Conservation (phyloP, 2,888 invertebrate genomes). For the Periphyllus acericola region DNA sequence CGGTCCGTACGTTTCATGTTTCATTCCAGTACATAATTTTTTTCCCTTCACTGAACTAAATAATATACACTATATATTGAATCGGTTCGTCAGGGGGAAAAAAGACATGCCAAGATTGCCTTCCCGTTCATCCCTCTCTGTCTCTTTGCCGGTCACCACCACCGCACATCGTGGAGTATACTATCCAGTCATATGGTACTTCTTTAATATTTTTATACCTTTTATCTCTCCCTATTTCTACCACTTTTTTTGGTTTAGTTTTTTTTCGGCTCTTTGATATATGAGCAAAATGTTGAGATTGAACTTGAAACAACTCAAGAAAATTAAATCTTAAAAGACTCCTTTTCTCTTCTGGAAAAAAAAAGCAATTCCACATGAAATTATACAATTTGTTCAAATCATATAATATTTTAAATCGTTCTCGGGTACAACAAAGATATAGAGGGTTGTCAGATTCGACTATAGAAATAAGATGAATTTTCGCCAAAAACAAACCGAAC, state of each 20-base stretch:
- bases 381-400: neutral
- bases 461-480: neutral
- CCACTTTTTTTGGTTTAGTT: neutral
- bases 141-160: neutral
- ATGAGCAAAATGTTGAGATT: neutral
- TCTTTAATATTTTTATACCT: constrained; percentile 46
- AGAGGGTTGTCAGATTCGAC: neutral
- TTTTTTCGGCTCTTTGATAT: constrained; percentile 3
- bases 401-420: constrained; percentile 1
- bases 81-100: constrained; percentile 16
- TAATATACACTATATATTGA: constrained; percentile 43
- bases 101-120: constrained; percentile 41
- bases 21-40: constrained; percentile 58
- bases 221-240: constrained; percentile 1
- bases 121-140: neutral
- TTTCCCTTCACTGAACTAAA: constrained; percentile 47
- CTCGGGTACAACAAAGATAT: neutral
- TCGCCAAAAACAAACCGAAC: neutral
- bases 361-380: neutral
- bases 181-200: neutral
- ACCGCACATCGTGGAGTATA: no score
- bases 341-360: neutral
- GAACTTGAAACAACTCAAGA: constrained; percentile 30
- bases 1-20: constrained; percentile 27
- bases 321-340: neutral